A percentile compares a stretch with the other conserved stretches of the same genome.
Conservation (phyloP, 23 tunicate genomes). For the Styela clava region DNA sequence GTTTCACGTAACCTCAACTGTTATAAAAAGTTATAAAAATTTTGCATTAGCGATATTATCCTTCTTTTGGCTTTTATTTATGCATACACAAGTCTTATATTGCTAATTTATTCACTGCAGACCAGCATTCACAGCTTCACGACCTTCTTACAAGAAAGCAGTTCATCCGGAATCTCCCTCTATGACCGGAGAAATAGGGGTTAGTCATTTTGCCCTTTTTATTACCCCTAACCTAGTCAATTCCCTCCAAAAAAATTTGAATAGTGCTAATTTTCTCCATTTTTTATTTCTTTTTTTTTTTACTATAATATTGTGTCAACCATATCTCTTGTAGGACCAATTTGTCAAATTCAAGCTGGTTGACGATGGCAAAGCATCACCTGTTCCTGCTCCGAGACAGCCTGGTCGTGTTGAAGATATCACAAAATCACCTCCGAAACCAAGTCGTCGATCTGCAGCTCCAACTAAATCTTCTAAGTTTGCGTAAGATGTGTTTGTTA, state of each 20-base stretch:
- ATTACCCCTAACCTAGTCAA: too few relatives aligned
- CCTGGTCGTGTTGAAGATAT: background rate
- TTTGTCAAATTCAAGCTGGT: slow-evolving; percentile 2
- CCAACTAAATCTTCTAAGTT: slow-evolving; percentile 13
- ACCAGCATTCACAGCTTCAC: background rate
- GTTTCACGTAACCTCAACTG: too few relatives aligned
- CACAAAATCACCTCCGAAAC: slow-evolving; percentile 24
- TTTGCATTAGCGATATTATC: too few relatives aligned
- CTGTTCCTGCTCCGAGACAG: slow-evolving; percentile 18
- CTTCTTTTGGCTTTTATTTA: too few relatives aligned
- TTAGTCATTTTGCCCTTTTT: background rate
- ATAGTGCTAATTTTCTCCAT: too few relatives aligned
- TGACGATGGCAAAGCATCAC: slow-evolving; percentile 19
- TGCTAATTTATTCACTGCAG: too few relatives aligned
- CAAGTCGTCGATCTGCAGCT: slow-evolving; percentile 10
- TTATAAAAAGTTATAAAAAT: too few relatives aligned
- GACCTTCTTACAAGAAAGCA: slow-evolving; percentile 30
- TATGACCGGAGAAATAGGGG: slow-evolving; percentile 5
- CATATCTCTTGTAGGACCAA: background rate
- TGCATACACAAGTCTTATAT: too few relatives aligned
- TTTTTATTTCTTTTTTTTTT: background rate
- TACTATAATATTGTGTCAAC: background rate
- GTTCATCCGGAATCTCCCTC: slow-evolving; percentile 26
- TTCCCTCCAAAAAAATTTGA: too few relatives aligned
- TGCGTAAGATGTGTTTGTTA: background rate